Conservation (phyloP, 1,140 invertebrate species). For the Trachymyrmex septentrionalis region DNA sequence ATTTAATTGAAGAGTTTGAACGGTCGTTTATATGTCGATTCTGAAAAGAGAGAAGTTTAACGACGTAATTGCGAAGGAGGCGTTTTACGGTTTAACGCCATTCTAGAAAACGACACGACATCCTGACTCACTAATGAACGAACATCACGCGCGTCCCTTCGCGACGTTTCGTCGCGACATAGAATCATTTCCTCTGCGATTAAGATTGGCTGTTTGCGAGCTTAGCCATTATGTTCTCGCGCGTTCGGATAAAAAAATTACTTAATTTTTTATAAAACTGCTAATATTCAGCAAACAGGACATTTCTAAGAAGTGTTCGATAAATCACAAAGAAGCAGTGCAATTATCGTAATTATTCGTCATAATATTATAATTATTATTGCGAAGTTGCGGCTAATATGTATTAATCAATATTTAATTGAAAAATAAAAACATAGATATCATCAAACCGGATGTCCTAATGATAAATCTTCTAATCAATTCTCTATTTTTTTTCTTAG, state of each 20-base stretch:
- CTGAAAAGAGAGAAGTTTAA: constrained; percentile 56
- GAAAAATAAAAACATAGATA: background rate
- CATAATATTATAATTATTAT: background rate
- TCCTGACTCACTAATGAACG: constrained; percentile 82
- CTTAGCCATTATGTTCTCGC: background rate
- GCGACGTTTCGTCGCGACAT: constrained; percentile 11
- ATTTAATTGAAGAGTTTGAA: constrained; percentile 40
- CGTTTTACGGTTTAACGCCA: constrained; percentile 75
- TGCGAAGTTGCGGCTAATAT: background rate
- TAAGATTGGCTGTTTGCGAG: constrained; percentile 17
- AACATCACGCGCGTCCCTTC: constrained; percentile 77
- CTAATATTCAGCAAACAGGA: background rate
- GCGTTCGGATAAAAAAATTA: background rate
- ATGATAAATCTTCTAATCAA: background rate
- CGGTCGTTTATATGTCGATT: constrained; percentile 11
- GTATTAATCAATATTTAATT: constrained; percentile 6
- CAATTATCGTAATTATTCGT: background rate
- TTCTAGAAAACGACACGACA: constrained; percentile 83
- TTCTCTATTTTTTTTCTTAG: background rate
- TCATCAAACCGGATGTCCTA: background rate
- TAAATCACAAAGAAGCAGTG: background rate
- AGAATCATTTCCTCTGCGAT: background rate
- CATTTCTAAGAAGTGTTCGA: background rate
- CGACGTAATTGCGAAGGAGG: constrained; percentile 75
- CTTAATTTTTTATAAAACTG: background rate